Conservation (phyloP, 2,113 vertebrate species). For the Ceuthmochares aereus region DNA sequence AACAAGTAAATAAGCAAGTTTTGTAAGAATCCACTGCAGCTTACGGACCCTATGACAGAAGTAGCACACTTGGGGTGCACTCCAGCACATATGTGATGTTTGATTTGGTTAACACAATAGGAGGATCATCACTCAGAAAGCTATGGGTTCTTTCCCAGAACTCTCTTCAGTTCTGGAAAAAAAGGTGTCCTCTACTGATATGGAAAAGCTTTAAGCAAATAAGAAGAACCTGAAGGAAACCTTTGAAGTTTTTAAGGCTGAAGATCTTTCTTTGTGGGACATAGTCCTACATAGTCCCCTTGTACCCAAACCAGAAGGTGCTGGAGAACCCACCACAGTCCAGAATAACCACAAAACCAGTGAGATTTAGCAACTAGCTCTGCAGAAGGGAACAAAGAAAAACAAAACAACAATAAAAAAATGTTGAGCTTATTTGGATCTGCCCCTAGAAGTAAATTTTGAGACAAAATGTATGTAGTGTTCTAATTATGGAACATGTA, state of each 20-base stretch:
- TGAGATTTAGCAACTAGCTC: not conserved
- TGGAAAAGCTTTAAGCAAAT: not conserved
- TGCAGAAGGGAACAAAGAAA: not conserved
- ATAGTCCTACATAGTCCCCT: not conserved
- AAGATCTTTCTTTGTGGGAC: not conserved
- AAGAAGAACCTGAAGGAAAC: not conserved
- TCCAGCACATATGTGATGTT: not conserved
- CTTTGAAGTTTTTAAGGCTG: not conserved
- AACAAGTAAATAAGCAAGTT: not conserved
- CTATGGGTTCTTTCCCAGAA: too few species aligned
- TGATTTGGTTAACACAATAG: not conserved
- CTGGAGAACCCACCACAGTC: not conserved
- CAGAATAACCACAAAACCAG: not conserved
- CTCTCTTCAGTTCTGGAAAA: not conserved
- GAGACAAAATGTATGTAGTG: constrained; percentile 16
- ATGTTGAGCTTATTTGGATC: not conserved
- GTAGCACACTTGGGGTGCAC: not conserved
- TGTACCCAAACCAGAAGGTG: not conserved
- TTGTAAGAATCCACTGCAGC: not conserved
- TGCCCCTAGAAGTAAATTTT: not conserved
- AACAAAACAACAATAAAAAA: not conserved
- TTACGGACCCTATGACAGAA: not conserved
- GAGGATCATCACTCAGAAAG: not conserved
- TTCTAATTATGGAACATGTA: not conserved
- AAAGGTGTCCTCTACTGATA: not conserved